Evolutionary conservation across 1,140 invertebrate genomes (phyloP).

Genomic region (Oedothorax gibbosus): DNA sequence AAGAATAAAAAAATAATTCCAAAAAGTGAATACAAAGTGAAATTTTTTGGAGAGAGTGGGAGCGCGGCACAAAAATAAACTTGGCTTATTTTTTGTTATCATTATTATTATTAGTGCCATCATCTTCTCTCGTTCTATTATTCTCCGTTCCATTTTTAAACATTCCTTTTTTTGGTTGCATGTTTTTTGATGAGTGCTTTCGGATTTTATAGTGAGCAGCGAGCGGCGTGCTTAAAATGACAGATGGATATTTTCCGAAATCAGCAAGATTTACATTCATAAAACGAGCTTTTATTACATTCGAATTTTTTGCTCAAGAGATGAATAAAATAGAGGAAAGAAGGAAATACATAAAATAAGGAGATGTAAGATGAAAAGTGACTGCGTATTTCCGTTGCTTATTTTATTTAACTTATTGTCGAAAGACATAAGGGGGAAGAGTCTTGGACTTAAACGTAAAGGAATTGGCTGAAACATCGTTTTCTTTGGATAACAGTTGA

Average conservation of each 20-base stretch:
- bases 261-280: slow-evolving; percentile 52
- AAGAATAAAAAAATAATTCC: slow-evolving; percentile 28
- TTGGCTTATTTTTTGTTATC: background rate
- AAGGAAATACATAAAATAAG: slow-evolving; percentile 3
- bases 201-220: slow-evolving; percentile 30
- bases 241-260: slow-evolving; percentile 54
- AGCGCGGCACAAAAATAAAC: slow-evolving; percentile 56
- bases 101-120: slow-evolving; percentile 10
- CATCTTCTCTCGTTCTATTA: too few species aligned
- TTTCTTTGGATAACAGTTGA: too few species aligned
- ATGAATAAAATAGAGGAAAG: background rate
- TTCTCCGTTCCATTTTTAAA: slow-evolving; percentile 36
- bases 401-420: slow-evolving; percentile 32
- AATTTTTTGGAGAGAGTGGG: slow-evolving; percentile 28
- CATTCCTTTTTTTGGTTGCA: slow-evolving; percentile 30
- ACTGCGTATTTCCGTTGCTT: background rate
- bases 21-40: slow-evolving; percentile 41
- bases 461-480: too few species aligned
- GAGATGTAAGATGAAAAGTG: slow-evolving; percentile 4
- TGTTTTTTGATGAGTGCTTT: slow-evolving; percentile 49
- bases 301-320: slow-evolving; percentile 30
- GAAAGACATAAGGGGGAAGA: background rate
- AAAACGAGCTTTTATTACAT: slow-evolving; percentile 56
- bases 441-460: slow-evolving; percentile 9
- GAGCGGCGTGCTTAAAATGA: slow-evolving; percentile 41